A percentile compares a stretch with the other conserved stretches of the same genome.
phyloP scores from a whole-genome alignment of 2,113 vertebrate genomes.

The Orientallactaga bullata region DNA sequence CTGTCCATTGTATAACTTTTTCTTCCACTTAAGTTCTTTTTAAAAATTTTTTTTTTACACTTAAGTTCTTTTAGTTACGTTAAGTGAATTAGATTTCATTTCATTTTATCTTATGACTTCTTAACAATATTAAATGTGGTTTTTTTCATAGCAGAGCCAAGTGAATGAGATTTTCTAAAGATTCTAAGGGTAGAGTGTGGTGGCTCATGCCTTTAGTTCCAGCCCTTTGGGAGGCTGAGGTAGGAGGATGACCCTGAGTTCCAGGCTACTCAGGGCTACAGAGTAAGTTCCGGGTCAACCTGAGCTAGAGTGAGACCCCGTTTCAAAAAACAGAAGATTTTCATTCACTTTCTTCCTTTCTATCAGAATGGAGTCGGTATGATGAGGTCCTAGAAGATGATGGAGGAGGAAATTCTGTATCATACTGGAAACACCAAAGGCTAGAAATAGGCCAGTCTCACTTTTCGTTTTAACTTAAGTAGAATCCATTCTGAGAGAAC shows the following conservation, averaged over 20 bases:
- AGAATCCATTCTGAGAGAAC: not conserved
- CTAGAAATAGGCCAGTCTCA: conserved; percentile 17
- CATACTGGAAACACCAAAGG: not conserved
- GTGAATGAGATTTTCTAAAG: too few relatives aligned
- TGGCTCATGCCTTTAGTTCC: too few relatives aligned
- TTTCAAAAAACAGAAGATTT: not conserved
- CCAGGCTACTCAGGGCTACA: too few relatives aligned
- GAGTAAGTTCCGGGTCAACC: too few relatives aligned
- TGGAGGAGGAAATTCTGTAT: conserved; percentile 17
- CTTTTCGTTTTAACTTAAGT: conserved; percentile 1
- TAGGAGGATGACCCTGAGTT: too few relatives aligned
- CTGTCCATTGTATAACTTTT: not conserved
- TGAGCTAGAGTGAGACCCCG: too few relatives aligned
- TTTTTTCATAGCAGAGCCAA: too few relatives aligned
- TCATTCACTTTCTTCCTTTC: not conserved
- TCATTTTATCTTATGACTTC: conserved; percentile 18
- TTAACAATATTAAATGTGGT: not conserved
- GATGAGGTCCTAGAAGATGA: not conserved
- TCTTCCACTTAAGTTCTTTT: conserved; percentile 1
- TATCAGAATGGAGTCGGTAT: not conserved
- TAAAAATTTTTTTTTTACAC: too few relatives aligned
- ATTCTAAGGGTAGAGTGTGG: too few relatives aligned
- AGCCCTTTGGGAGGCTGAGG: too few relatives aligned
- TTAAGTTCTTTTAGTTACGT: conserved; percentile 34
- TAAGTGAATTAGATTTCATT: not conserved